A percentile compares a stretch with the other conserved stretches of the same genome.
phyloP scores from a whole-genome alignment of 64 coral and sea anemone genomes.

The Trachythela sp. region DNA sequence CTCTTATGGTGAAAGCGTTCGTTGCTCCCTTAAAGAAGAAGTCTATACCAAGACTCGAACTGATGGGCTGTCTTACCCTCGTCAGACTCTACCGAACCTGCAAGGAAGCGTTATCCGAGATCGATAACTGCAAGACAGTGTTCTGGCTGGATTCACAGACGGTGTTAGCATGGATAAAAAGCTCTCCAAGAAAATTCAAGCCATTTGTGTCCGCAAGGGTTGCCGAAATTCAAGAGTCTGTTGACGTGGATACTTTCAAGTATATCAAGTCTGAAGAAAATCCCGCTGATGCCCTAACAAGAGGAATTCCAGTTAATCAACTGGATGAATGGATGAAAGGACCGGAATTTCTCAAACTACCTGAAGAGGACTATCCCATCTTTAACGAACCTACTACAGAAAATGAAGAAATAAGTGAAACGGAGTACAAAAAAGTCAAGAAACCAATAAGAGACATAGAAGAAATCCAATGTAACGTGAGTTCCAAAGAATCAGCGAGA shows the following conservation, averaged over 20 bases:
- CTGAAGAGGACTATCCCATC: background rate
- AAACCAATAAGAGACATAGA: background rate
- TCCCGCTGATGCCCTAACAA: background rate
- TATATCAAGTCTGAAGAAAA: background rate
- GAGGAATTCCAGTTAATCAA: background rate
- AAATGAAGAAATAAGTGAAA: background rate
- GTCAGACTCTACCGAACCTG: background rate
- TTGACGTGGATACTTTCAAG: background rate
- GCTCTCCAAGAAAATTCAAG: background rate
- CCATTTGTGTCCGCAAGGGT: background rate
- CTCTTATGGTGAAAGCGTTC: background rate
- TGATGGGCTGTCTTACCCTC: background rate
- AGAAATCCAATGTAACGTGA: background rate
- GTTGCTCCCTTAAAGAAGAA: background rate
- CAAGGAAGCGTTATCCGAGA: background rate
- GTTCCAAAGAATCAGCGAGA: background rate
- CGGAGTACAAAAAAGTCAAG: background rate
- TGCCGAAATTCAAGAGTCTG: background rate
- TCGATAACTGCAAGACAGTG: background rate
- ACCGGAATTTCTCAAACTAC: background rate
- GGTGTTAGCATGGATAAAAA: background rate
- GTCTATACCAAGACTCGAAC: background rate
- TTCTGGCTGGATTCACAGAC: constrained; percentile 4
- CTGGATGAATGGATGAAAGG: background rate
- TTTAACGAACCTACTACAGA: background rate